A percentile compares a stretch with the other conserved stretches of the same genome.
These are phyloP conservation scores for Coleophora deauratella DNA, from an alignment of 2,888 invertebrate genomes.

Conservation along the genomic window DNA sequence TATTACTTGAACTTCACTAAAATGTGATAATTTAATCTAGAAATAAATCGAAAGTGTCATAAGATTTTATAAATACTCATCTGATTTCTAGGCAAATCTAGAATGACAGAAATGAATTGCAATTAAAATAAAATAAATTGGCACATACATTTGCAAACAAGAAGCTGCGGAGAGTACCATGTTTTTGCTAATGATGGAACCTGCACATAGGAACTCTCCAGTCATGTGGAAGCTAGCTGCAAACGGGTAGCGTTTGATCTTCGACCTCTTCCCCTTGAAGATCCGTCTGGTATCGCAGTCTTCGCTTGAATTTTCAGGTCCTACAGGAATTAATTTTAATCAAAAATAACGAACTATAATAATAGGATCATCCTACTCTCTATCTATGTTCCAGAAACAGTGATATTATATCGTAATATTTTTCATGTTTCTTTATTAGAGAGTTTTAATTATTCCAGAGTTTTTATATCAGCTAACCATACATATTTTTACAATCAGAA, in stretches of 20 bases:
- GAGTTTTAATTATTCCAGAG: no score
- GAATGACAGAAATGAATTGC: no score
- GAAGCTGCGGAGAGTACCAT: slow-evolving; percentile 37
- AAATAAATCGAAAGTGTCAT: no score
- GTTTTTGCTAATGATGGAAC: slow-evolving; percentile 28
- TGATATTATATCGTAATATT: no score
- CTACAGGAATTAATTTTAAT: background rate
- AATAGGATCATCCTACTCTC: background rate
- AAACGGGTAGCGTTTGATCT: slow-evolving; percentile 25
- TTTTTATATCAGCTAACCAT: no score
- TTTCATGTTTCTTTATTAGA: no score
- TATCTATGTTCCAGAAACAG: background rate
- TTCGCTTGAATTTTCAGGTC: slow-evolving; percentile 1
- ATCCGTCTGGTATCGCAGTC: slow-evolving; percentile 20
- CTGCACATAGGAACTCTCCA: slow-evolving; percentile 26
- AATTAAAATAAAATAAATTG: no score
- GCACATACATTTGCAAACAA: slow-evolving; percentile 32
- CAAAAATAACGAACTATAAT: background rate
- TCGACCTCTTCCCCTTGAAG: slow-evolving; percentile 18
- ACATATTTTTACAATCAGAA: no score
- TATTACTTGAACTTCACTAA: no score
- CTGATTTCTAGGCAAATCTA: no score
- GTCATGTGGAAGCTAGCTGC: slow-evolving; percentile 28
- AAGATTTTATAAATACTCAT: no score
- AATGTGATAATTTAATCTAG: no score